These are phyloP conservation scores for Archocentrus centrarchus DNA, from an alignment of 2,113 vertebrate species.

Conservation along the genomic window DNA sequence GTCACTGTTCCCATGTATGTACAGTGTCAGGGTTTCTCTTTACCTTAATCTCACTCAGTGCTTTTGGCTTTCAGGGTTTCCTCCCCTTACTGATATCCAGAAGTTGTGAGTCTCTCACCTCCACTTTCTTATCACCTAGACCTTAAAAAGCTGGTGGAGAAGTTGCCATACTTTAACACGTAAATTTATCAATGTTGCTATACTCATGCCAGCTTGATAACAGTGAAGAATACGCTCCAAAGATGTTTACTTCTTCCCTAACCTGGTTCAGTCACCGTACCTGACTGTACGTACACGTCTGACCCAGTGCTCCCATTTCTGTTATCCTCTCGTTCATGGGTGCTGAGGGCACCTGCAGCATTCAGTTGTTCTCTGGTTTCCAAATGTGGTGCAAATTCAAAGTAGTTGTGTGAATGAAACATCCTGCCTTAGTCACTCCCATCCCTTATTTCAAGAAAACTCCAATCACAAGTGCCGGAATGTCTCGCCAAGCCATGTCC, in stretches of 20 bases:
- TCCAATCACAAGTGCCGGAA: conserved; percentile 84
- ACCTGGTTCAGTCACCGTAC: conserved; percentile 51
- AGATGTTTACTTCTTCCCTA: conserved; percentile 71
- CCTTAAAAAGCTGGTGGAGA: conserved; percentile 70
- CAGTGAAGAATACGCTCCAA: conserved; percentile 69
- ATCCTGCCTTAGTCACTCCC: conserved; percentile 72
- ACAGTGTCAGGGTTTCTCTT: conserved; percentile 65
- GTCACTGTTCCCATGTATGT: conserved; percentile 48
- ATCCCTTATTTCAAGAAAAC: conserved; percentile 61
- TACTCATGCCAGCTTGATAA: conserved; percentile 35
- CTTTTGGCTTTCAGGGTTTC: conserved; percentile 55
- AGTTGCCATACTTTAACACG: conserved; percentile 58
- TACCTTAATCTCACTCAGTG: conserved; percentile 49
- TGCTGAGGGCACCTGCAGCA: conserved; percentile 37
- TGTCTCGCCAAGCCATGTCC: conserved; percentile 81
- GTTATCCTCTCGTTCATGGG: conserved; percentile 24
- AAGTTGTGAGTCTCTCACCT: conserved; percentile 43
- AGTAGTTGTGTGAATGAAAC: conserved; percentile 49
- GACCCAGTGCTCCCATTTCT: conserved; percentile 39
- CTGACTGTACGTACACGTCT: conserved; percentile 9
- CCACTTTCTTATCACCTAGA: conserved; percentile 68
- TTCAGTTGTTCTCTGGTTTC: conserved; percentile 34
- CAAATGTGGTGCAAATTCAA: conserved; percentile 24
- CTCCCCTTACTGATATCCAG: conserved; percentile 39
- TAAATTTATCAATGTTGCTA: conserved; percentile 41